These are phyloP conservation scores for Andrena chrysosceles DNA, from an alignment of 2,888 invertebrate genomes.

Conservation along the genomic window DNA sequence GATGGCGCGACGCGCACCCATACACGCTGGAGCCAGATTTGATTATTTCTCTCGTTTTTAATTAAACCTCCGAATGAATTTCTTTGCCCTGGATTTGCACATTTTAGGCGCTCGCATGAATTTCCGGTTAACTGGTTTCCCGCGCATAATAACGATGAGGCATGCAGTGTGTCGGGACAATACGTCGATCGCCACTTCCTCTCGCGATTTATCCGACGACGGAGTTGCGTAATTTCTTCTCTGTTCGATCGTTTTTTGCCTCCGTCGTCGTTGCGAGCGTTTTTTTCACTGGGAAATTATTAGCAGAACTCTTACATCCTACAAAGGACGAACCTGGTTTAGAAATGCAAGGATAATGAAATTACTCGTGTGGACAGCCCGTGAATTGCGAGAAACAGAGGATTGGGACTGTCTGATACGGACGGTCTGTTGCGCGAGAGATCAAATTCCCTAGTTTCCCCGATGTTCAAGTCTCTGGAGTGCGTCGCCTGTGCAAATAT, in stretches of 20 bases:
- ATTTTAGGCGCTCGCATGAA: constrained; percentile 41
- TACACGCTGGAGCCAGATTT: constrained; percentile 1
- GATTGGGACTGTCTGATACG: not conserved
- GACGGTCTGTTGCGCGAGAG: constrained; percentile 15
- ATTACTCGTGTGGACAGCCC: constrained; percentile 15
- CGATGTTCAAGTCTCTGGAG: constrained; percentile 26
- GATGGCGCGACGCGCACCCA: not conserved
- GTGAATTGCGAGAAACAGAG: not conserved
- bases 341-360: constrained; percentile 49
- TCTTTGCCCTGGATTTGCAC: constrained; percentile 47
- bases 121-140: constrained; percentile 39
- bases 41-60: constrained; percentile 42
- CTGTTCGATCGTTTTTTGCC: not conserved
- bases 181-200: not conserved
- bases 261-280: not conserved
- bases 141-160: constrained; percentile 35
- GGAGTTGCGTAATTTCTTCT: constrained; percentile 10
- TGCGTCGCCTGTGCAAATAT: constrained; percentile 50
- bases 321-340: constrained; percentile 43
- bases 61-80: constrained; percentile 53
- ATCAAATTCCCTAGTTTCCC: constrained; percentile 42
- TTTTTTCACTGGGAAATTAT: constrained; percentile 15
- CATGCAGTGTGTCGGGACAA: not conserved
- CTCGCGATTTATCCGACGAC: not conserved
- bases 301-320: not conserved